A percentile compares a stretch with the other conserved stretches of the same genome.
phyloP scores from a whole-genome alignment of 2,888 invertebrate genomes.

The Odontomyia ornata region DNA sequence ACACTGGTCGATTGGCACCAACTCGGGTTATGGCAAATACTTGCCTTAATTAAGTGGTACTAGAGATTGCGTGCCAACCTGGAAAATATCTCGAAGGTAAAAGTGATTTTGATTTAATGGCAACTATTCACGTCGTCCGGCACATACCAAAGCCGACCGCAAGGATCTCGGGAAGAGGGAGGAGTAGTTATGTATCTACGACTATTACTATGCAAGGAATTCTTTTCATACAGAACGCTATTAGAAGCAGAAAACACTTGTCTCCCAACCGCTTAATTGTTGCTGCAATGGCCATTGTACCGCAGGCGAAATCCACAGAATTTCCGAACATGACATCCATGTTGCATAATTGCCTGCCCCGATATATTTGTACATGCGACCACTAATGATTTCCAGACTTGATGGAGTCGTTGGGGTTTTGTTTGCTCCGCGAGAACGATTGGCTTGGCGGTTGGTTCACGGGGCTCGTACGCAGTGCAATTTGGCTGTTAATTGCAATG shows the following conservation, averaged over 20 bases:
- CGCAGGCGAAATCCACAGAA: constrained; percentile 41
- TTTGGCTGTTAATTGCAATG: constrained; percentile 31
- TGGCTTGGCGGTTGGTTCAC: not conserved
- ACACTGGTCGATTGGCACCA: constrained; percentile 27
- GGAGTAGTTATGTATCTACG: not conserved
- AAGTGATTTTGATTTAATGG: constrained; percentile 43
- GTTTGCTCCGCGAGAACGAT: not conserved
- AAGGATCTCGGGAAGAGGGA: not conserved
- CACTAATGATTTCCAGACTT: constrained; percentile 32
- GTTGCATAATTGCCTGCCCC: constrained; percentile 44
- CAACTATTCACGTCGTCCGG: not conserved
- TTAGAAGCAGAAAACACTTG: constrained; percentile 36
- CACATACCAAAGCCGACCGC: not conserved
- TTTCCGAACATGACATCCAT: constrained; percentile 38
- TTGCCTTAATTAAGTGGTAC: constrained; percentile 43
- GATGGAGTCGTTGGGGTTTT: constrained; percentile 29
- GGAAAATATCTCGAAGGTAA: constrained; percentile 38
- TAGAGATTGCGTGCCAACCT: constrained; percentile 34
- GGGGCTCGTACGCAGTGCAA: not conserved
- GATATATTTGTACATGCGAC: constrained; percentile 35
- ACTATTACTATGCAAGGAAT: not conserved
- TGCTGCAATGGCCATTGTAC: constrained; percentile 35
- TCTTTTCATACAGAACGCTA: constrained; percentile 17
- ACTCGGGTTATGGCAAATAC: constrained; percentile 25
- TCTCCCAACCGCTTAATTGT: constrained; percentile 32